Percentiles rank a stretch among this genome's conserved stretches.
Conservation (phyloP, 2,113 vertebrate species). For the Neotoma lepida region DNA sequence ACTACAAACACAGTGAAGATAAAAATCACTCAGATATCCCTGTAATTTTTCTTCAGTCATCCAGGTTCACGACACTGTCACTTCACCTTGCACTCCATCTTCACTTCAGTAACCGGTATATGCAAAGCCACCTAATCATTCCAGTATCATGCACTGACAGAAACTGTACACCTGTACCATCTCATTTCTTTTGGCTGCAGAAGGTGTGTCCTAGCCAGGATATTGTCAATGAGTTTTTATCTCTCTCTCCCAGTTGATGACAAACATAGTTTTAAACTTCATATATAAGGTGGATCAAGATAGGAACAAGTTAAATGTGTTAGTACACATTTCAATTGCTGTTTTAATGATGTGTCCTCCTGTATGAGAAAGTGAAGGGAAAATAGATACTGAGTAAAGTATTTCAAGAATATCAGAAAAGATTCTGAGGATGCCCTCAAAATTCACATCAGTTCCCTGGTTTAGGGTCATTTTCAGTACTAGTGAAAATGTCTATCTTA, state of each 20-base stretch:
- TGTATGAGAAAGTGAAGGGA: neutral
- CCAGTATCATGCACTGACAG: neutral
- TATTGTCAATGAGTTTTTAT: neutral
- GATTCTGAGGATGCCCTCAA: neutral
- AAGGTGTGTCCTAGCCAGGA: neutral
- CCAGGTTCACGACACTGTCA: neutral
- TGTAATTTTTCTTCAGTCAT: neutral
- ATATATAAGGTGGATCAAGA: neutral
- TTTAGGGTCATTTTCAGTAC: conserved; percentile 8
- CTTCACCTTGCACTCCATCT: neutral
- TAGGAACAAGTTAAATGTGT: neutral
- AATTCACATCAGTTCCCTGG: neutral
- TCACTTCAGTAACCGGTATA: neutral
- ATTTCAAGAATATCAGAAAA: neutral
- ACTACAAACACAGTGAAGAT: neutral
- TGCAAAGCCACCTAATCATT: neutral
- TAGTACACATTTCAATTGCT: neutral
- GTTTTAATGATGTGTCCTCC: neutral
- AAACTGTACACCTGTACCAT: neutral
- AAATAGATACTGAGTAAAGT: neutral
- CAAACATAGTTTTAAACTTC: neutral
- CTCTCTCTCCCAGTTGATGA: neutral
- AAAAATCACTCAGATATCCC: neutral
- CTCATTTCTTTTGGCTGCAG: neutral
- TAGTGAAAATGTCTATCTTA: neutral